Evolutionary conservation across 2,888 invertebrate genomes (phyloP).

Genomic region (Rhagophthalmus giganteus): DNA sequence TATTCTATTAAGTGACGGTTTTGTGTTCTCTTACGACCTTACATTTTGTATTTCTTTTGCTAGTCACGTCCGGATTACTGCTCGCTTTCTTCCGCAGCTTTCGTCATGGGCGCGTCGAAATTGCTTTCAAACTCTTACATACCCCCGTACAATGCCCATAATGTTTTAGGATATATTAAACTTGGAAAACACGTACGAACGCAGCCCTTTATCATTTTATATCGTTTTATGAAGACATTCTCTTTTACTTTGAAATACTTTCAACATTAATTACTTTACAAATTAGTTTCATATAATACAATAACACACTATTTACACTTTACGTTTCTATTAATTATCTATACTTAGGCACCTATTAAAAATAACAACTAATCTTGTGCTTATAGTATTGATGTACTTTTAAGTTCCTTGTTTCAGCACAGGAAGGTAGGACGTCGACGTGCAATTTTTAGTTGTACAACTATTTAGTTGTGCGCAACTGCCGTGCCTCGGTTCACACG

Average conservation of each 20-base stretch:
- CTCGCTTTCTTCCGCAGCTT: conserved; percentile 25
- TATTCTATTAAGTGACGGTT: conserved; percentile 2
- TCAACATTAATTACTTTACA: not conserved
- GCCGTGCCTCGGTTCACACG: too few relatives aligned
- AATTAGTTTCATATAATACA: too few relatives aligned
- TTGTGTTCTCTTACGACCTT: conserved; percentile 7
- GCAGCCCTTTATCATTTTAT: conserved; percentile 11
- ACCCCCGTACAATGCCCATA: conserved; percentile 21
- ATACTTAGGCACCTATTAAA: too few relatives aligned
- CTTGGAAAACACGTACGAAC: conserved; percentile 20
- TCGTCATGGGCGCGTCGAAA: conserved; percentile 34
- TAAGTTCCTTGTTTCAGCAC: too few relatives aligned
- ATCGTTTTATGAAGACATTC: conserved; percentile 20
- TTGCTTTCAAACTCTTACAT: conserved; percentile 33
- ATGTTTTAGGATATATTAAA: conserved; percentile 25
- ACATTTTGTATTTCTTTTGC: conserved; percentile 30
- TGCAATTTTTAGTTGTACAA: too few relatives aligned
- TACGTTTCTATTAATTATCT: too few relatives aligned
- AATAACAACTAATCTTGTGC: too few relatives aligned
- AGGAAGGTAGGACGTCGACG: too few relatives aligned
- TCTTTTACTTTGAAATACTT: not conserved
- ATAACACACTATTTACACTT: too few relatives aligned
- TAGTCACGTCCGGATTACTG: conserved; percentile 36
- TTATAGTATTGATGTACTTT: too few relatives aligned
- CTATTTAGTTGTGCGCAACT: too few relatives aligned